Conservation (phyloP, 2,113 vertebrate genomes). For the Morone chrysops region DNA sequence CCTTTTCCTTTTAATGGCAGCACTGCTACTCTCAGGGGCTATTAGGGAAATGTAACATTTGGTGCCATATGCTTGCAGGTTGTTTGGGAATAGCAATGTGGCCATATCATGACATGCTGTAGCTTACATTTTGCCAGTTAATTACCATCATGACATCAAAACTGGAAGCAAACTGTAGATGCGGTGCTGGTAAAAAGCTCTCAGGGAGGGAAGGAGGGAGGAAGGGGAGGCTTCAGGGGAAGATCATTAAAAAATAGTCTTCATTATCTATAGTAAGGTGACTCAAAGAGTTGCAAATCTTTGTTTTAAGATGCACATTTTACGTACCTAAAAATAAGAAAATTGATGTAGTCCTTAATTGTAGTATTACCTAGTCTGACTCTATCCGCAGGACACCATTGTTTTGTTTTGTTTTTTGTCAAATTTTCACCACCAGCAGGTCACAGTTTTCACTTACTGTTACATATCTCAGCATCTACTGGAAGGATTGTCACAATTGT, state of each 20-base stretch:
- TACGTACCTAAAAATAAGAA: neutral
- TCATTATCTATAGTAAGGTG: slow-evolving; percentile 30
- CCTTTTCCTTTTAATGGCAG: slow-evolving; percentile 51
- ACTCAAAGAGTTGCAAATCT: slow-evolving; percentile 16
- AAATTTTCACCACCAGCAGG: too few relatives aligned
- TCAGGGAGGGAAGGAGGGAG: slow-evolving; percentile 43
- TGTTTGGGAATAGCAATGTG: slow-evolving; percentile 82
- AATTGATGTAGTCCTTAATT: neutral
- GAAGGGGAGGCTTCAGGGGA: slow-evolving; percentile 37
- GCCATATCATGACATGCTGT: slow-evolving; percentile 78
- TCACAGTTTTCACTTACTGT: neutral
- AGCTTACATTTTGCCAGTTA: slow-evolving; percentile 84
- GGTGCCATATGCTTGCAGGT: slow-evolving; percentile 86
- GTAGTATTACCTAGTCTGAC: too few relatives aligned
- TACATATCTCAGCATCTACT: neutral
- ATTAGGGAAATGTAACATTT: slow-evolving; percentile 84
- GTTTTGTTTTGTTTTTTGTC: too few relatives aligned
- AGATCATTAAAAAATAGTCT: slow-evolving; percentile 46
- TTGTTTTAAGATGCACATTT: neutral
- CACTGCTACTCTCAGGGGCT: slow-evolving; percentile 79
- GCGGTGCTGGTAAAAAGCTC: slow-evolving; percentile 66
- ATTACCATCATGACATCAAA: slow-evolving; percentile 84
- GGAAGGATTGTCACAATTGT: neutral
- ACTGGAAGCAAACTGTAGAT: slow-evolving; percentile 76
- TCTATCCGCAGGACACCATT: too few relatives aligned